Evolutionary conservation across 2,113 vertebrate genomes (phyloP).

Genomic region (Cynocephalus volans): DNA sequence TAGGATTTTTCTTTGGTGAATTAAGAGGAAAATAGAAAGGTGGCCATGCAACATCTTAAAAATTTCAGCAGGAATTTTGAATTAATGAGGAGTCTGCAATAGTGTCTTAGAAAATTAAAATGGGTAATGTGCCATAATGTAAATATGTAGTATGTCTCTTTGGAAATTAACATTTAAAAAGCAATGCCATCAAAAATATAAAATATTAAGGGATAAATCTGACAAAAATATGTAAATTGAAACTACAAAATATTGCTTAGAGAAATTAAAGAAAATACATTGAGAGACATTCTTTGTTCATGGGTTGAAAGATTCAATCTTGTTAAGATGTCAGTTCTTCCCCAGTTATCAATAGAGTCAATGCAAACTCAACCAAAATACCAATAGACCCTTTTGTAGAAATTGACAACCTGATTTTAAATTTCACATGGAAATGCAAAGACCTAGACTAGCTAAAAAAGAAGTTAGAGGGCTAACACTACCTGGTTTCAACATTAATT

Average conservation of each 20-base stretch:
- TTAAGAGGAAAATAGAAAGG: neutral
- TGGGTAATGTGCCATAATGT: neutral
- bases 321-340: neutral
- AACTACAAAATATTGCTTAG: neutral
- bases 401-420: neutral
- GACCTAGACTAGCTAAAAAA: neutral
- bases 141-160: neutral
- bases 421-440: conserved; percentile 18
- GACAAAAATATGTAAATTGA: neutral
- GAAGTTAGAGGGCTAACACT: neutral
- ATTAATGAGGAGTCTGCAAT: neutral
- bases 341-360: neutral
- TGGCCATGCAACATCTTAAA: neutral
- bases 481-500: neutral
- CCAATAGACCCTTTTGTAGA: neutral
- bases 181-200: neutral
- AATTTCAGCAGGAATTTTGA: neutral
- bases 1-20: neutral
- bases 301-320: neutral
- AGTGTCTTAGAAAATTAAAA: neutral
- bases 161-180: conserved; percentile 36
- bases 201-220: neutral
- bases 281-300: neutral
- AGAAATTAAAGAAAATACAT: conserved; percentile 1
- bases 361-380: neutral